Evolutionary conservation across 2,888 invertebrate species (phyloP).

Genomic region (Dynastes tityus): DNA sequence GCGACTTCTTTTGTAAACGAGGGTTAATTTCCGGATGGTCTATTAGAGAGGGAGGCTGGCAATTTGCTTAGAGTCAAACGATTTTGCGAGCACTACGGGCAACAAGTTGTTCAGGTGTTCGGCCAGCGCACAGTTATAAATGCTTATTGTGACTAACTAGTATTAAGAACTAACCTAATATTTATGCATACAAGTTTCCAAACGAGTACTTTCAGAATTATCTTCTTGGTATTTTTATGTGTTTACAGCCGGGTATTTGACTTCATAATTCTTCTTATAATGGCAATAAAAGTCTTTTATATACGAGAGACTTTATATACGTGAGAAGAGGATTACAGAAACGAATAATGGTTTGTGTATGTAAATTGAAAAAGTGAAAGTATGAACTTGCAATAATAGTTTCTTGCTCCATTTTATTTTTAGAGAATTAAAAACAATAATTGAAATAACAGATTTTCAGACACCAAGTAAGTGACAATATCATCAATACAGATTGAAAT

Average conservation of each 20-base stretch:
- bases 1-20: slow-evolving; percentile 39
- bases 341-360: too few species aligned
- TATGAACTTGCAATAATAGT: too few species aligned
- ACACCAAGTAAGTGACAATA: too few species aligned
- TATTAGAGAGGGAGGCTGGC: slow-evolving; percentile 9
- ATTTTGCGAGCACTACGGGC: slow-evolving; percentile 20
- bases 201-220: slow-evolving; percentile 8
- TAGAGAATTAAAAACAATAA: too few species aligned
- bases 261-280: neutral
- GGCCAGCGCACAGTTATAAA: neutral
- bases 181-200: neutral
- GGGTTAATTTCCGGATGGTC: slow-evolving; percentile 31
- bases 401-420: too few species aligned
- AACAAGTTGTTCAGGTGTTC: slow-evolving; percentile 41
- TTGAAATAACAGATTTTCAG: too few species aligned
- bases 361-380: too few species aligned
- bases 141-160: slow-evolving; percentile 10
- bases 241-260: neutral
- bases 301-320: neutral
- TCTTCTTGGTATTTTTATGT: neutral
- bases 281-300: neutral
- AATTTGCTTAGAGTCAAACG: slow-evolving; percentile 36
- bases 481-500: too few species aligned
- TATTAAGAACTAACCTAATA: neutral
- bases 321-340: neutral